Conservation (phyloP, 2,113 vertebrate genomes). For the Bos indicus region DNA sequence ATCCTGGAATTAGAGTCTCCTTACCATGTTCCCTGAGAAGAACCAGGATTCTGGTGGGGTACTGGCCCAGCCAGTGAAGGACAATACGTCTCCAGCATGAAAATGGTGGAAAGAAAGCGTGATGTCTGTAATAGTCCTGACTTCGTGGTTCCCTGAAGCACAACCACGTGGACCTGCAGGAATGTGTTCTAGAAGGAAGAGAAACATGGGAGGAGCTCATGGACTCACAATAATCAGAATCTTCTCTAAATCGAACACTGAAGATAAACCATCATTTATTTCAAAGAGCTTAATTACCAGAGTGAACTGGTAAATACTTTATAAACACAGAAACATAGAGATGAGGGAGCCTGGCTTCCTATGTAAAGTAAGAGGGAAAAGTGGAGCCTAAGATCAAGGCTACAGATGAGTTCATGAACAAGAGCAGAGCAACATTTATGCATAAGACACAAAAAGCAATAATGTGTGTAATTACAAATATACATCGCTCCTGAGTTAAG, state of each 20-base stretch:
- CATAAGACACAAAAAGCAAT: too few species aligned
- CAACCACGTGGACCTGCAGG: too few species aligned
- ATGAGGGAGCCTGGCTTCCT: background rate
- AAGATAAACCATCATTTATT: background rate
- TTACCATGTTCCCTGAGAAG: too few species aligned
- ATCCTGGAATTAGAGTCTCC: too few species aligned
- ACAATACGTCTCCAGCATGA: background rate
- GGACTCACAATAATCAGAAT: background rate
- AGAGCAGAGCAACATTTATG: background rate
- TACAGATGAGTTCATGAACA: background rate
- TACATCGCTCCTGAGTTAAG: background rate
- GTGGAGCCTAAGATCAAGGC: background rate
- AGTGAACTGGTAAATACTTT: background rate
- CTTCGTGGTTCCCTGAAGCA: too few species aligned
- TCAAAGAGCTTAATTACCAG: background rate
- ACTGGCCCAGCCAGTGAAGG: background rate
- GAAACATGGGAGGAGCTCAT: background rate
- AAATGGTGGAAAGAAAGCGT: background rate
- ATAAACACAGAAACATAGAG: background rate
- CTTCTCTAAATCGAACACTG: background rate
- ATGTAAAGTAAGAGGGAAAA: background rate
- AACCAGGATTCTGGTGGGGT: background rate
- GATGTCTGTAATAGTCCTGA: background rate
- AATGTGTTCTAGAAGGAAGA: background rate
- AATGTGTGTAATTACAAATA: background rate